phyloP scores from a whole-genome alignment of 2,113 vertebrate species.

The Leucoraja erinaceus region DNA sequence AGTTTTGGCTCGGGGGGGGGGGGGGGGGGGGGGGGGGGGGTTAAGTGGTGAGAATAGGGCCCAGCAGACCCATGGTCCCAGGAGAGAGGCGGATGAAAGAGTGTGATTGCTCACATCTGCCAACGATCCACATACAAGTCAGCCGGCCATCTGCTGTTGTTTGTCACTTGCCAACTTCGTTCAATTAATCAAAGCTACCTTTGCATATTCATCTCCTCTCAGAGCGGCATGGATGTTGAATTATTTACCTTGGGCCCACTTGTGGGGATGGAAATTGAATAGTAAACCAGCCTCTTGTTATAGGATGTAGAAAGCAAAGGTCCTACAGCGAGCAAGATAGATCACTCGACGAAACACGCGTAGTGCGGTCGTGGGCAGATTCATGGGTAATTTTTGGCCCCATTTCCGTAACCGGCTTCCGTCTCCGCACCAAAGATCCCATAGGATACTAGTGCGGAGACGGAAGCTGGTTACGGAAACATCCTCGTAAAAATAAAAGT shows the following conservation, averaged over 20 bases:
- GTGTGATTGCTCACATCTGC: background rate
- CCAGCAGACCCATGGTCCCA: background rate
- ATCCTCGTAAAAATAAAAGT: too few relatives aligned
- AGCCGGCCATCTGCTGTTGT: constrained; percentile 18
- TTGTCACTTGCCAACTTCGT: background rate
- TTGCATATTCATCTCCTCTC: background rate
- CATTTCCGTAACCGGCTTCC: too few relatives aligned
- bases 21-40: too few relatives aligned
- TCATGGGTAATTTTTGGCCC: too few relatives aligned
- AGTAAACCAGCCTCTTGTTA: too few relatives aligned
- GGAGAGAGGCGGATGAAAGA: background rate
- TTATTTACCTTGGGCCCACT: constrained; percentile 1
- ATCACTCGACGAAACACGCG: too few relatives aligned
- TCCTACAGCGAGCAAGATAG: too few relatives aligned
- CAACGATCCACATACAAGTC: background rate
- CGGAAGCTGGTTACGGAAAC: too few relatives aligned
- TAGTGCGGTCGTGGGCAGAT: too few relatives aligned
- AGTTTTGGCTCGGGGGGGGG: background rate
- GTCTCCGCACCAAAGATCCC: too few relatives aligned
- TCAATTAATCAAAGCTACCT: background rate
- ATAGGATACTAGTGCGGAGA: too few relatives aligned
- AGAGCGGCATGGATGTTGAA: background rate
- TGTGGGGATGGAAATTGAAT: background rate
- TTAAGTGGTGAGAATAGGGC: background rate
- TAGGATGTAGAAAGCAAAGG: too few relatives aligned